A percentile compares a stretch with the other conserved stretches of the same genome.
Evolutionary conservation across 2,797 vertebrate species (phyloP).

Genomic region (Taenioides sp.): DNA sequence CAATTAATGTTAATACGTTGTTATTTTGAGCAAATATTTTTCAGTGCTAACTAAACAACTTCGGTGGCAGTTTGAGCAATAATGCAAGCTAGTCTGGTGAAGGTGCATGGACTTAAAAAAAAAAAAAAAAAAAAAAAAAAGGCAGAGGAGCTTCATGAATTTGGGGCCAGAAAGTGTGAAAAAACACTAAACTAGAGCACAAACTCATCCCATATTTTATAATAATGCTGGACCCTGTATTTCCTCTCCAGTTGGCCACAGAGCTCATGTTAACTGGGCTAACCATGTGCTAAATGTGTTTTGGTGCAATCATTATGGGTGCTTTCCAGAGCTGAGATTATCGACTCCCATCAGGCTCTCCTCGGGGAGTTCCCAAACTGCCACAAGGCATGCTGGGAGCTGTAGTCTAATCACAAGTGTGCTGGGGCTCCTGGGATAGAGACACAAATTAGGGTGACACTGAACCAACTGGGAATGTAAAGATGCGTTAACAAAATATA

Average conservation of each 20-base stretch:
- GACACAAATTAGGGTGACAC: conserved; percentile 13
- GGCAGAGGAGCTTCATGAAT: neutral
- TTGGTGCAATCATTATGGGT: conserved; percentile 23
- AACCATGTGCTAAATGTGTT: neutral
- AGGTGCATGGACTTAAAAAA: too few species aligned
- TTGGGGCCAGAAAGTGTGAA: neutral
- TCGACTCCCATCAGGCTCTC: conserved; percentile 42
- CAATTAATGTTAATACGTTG: too few species aligned
- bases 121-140: too few species aligned
- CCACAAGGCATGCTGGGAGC: conserved; percentile 52
- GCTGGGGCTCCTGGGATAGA: conserved; percentile 28
- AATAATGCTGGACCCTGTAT: neutral
- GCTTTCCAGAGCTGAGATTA: conserved; percentile 27
- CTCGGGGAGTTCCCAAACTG: conserved; percentile 35
- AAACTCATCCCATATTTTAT: neutral
- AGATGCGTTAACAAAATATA: conserved; percentile 16
- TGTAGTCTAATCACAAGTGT: conserved; percentile 54
- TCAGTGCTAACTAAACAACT: too few species aligned
- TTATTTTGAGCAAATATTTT: too few species aligned
- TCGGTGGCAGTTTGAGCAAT: too few species aligned
- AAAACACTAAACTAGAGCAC: neutral
- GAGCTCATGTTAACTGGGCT: neutral
- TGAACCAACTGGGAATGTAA: neutral
- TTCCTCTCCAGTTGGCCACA: neutral
- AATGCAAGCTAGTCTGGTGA: too few species aligned